These are phyloP conservation scores for Pseudococcus jackbeardsleyi DNA, from an alignment of 2,888 invertebrate species.

Conservation along the genomic window DNA sequence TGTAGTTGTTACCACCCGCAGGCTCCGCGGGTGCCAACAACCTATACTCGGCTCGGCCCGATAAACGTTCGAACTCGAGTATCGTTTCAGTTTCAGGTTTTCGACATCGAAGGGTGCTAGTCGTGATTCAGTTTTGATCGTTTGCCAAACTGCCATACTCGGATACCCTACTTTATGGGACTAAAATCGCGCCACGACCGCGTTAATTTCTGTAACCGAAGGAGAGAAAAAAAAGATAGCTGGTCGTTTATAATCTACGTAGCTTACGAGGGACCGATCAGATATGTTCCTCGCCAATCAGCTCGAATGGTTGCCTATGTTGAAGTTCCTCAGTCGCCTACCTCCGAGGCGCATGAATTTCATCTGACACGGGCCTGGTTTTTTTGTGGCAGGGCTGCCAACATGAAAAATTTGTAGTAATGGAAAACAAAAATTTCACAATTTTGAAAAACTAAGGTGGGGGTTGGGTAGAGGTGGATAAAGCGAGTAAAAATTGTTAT, in stretches of 20 bases:
- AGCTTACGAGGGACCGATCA: too few relatives aligned
- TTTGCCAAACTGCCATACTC: constrained; percentile 54
- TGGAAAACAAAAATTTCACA: too few relatives aligned
- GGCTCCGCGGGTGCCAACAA: constrained; percentile 43
- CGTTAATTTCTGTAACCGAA: neutral
- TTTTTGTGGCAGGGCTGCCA: too few relatives aligned
- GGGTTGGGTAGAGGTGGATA: too few relatives aligned
- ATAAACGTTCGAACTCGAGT: constrained; percentile 61
- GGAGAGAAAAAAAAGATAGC: neutral
- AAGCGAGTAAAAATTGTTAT: too few relatives aligned
- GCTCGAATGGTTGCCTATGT: too few relatives aligned
- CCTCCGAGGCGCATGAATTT: too few relatives aligned
- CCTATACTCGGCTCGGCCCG: neutral
- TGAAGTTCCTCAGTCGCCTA: too few relatives aligned
- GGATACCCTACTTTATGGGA: constrained; percentile 34
- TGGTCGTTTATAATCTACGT: neutral
- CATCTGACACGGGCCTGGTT: too few relatives aligned
- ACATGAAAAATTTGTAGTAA: too few relatives aligned
- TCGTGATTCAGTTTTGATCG: constrained; percentile 61
- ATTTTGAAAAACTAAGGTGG: too few relatives aligned
- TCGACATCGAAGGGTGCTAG: neutral
- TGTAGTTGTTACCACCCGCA: constrained; percentile 63
- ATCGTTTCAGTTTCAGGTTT: constrained; percentile 62
- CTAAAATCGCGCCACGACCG: neutral
- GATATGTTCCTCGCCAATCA: too few relatives aligned